These are phyloP conservation scores for Pecten maximus DNA, from an alignment of 2,888 invertebrate genomes.

Conservation along the genomic window DNA sequence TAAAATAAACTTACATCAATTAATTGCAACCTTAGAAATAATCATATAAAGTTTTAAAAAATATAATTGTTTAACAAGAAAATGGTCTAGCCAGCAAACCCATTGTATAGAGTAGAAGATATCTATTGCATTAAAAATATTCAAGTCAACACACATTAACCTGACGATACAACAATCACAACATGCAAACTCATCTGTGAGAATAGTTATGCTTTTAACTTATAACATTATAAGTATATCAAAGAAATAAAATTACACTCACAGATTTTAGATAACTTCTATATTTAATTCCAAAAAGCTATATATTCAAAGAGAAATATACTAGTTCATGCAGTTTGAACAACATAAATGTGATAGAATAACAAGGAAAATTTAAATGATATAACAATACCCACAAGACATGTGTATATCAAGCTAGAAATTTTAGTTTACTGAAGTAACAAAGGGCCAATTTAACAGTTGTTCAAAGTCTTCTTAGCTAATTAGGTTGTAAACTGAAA, in stretches of 20 bases:
- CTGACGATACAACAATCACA: slow-evolving; percentile 9
- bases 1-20: neutral
- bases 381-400: neutral
- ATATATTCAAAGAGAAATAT: neutral
- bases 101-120: neutral
- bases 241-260: neutral
- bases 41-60: slow-evolving; percentile 29
- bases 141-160: neutral
- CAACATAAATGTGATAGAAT: neutral
- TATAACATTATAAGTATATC: neutral
- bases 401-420: neutral
- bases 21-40: slow-evolving; percentile 13
- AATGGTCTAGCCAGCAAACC: slow-evolving; percentile 27
- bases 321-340: neutral
- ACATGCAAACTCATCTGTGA: neutral
- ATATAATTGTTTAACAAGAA: slow-evolving; percentile 13
- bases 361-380: neutral
- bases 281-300: neutral
- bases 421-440: neutral
- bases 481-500: neutral
- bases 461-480: neutral
- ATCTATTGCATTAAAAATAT: slow-evolving; percentile 3
- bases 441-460: no score
- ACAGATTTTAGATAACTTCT: neutral
- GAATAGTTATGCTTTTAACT: slow-evolving; percentile 1